Conservation (phyloP, 2,113 vertebrate genomes). For the Aegithalos caudatus region DNA sequence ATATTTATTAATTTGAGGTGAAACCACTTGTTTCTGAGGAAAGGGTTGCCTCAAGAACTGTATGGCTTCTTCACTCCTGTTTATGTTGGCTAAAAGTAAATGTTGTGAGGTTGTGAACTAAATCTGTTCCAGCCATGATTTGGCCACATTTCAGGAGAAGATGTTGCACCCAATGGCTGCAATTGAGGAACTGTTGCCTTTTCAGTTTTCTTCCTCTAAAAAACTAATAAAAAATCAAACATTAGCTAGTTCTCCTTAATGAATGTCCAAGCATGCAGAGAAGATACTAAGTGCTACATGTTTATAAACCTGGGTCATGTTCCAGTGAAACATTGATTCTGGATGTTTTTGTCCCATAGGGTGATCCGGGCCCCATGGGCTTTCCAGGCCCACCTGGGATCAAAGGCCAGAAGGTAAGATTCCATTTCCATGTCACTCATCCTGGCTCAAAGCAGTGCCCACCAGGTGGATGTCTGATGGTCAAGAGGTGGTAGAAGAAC, state of each 20-base stretch:
- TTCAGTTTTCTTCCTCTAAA: not conserved
- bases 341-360: slow-evolving; percentile 69
- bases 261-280: not conserved
- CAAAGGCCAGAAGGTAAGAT: slow-evolving; percentile 82
- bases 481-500: not conserved
- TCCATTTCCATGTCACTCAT: not conserved
- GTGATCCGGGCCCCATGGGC: slow-evolving; percentile 83
- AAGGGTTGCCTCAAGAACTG: not conserved
- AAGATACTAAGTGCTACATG: not conserved
- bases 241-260: not conserved
- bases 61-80: not conserved
- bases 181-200: not conserved
- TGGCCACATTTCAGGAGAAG: not conserved
- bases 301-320: not conserved
- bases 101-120: not conserved
- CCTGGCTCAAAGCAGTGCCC: not conserved
- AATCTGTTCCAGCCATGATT: not conserved
- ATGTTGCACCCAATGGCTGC: accelerated
- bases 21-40: not conserved
- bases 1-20: not conserved
- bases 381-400: slow-evolving; percentile 78
- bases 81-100: not conserved
- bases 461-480: not conserved
- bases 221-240: not conserved
- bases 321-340: not conserved